Conservation (phyloP, 2,888 invertebrate species). For the Trissolcus japonicus region DNA sequence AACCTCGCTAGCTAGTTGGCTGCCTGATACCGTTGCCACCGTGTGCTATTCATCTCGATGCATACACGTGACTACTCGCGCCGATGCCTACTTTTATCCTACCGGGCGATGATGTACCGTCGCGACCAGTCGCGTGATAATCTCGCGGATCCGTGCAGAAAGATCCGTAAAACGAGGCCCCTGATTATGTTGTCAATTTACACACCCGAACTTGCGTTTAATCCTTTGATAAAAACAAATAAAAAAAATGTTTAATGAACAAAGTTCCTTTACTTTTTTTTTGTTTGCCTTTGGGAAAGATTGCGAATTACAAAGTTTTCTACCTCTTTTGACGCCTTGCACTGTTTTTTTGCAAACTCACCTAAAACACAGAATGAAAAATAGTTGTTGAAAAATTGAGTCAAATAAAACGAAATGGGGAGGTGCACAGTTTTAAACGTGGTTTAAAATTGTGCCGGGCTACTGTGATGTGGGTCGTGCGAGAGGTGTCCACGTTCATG, state of each 20-base stretch:
- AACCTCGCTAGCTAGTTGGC: conserved; percentile 52
- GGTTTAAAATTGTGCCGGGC: not conserved
- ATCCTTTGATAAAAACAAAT: too few relatives aligned
- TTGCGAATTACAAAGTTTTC: too few relatives aligned
- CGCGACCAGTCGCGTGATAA: conserved; percentile 14
- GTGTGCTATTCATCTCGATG: conserved; percentile 51
- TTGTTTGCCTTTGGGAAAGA: too few relatives aligned
- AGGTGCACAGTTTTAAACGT: too few relatives aligned
- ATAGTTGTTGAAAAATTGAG: not conserved
- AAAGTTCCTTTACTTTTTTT: too few relatives aligned
- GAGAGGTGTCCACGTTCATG: conserved; percentile 11
- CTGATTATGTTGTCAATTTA: conserved; percentile 36
- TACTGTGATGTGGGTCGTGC: conserved; percentile 10
- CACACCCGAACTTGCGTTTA: too few relatives aligned
- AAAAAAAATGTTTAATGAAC: too few relatives aligned
- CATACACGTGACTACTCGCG: conserved; percentile 53
- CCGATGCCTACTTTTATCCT: conserved; percentile 42
- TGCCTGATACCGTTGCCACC: conserved; percentile 47
- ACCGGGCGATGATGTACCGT: conserved; percentile 29
- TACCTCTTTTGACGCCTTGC: conserved; percentile 13
- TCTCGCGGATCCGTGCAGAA: not conserved
- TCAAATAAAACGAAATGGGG: not conserved
- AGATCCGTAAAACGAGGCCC: not conserved
- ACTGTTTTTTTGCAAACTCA: conserved; percentile 21
- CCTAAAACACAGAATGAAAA: conserved; percentile 30